A percentile compares a stretch with the other conserved stretches of the same genome.
These are phyloP conservation scores for Torymus auratus DNA, from an alignment of 2,888 invertebrate genomes.

Conservation along the genomic window DNA sequence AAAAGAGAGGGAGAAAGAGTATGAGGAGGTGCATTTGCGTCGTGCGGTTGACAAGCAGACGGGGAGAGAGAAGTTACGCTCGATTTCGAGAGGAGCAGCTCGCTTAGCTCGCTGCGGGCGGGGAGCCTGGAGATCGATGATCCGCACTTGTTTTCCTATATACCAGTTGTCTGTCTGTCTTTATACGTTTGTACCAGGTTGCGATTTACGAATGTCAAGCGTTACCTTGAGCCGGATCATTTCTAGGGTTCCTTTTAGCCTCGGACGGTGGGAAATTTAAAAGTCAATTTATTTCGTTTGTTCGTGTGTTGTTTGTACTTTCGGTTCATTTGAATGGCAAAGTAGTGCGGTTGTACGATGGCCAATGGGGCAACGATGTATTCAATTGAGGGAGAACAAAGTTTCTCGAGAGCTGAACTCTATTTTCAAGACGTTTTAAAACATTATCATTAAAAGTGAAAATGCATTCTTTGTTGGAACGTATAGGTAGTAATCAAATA, in stretches of 20 bases:
- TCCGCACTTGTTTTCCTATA: constrained; percentile 14
- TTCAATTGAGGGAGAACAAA: too few relatives aligned
- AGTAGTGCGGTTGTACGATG: background rate
- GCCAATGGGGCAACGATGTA: too few relatives aligned
- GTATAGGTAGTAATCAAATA: too few relatives aligned
- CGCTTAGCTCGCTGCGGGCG: too few relatives aligned
- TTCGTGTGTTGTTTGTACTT: background rate
- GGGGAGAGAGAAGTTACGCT: constrained; percentile 3
- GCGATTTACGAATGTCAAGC: constrained; percentile 37
- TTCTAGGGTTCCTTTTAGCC: background rate
- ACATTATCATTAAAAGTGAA: too few relatives aligned
- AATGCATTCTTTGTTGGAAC: too few relatives aligned
- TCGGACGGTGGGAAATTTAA: constrained; percentile 19
- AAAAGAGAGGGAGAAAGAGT: constrained; percentile 12
- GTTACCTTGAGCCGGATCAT: background rate
- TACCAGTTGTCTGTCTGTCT: too few relatives aligned
- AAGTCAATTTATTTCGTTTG: constrained; percentile 17
- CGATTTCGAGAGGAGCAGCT: constrained; percentile 40
- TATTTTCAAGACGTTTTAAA: too few relatives aligned
- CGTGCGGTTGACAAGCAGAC: constrained; percentile 43
- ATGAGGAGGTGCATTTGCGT: constrained; percentile 41
- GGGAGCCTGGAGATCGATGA: too few relatives aligned
- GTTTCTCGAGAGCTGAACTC: too few relatives aligned
- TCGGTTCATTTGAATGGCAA: background rate
- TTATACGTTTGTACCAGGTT: background rate